Evolutionary conservation across 2,888 invertebrate genomes (phyloP).

Genomic region (Epiblema foenella): DNA sequence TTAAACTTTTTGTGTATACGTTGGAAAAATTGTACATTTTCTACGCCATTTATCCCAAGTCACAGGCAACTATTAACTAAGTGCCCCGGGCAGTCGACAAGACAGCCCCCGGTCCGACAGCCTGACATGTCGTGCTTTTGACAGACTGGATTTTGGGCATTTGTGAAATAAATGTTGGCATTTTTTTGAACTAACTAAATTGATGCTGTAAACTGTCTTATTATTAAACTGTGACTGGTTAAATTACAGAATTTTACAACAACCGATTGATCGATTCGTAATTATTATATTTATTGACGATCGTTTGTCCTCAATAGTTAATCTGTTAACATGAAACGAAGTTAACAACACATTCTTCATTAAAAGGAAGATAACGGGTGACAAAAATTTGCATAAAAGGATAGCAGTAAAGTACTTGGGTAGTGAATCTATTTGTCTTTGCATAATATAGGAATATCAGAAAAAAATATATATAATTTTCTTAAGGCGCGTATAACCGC

Average conservation of each 20-base stretch:
- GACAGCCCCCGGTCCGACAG: conserved; percentile 71
- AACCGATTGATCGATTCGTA: too few species aligned
- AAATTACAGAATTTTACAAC: neutral
- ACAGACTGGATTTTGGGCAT: conserved; percentile 31
- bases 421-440: too few species aligned
- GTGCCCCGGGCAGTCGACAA: conserved; percentile 68
- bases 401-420: too few species aligned
- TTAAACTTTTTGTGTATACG: neutral
- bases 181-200: conserved; percentile 7
- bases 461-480: too few species aligned
- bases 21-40: conserved; percentile 15
- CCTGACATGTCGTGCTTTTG: conserved; percentile 41
- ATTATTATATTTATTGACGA: neutral
- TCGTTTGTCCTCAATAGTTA: too few species aligned
- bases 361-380: too few species aligned
- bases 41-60: conserved; percentile 42
- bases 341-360: too few species aligned
- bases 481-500: too few species aligned
- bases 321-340: too few species aligned
- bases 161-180: conserved; percentile 25
- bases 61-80: conserved; percentile 76
- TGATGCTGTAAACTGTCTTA: neutral
- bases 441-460: too few species aligned
- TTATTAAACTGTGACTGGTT: neutral
- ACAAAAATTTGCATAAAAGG: too few species aligned